Evolutionary conservation across 92 coral and sea anemone genomes (phyloP).

Genomic region (Palythoa heliodiscus): DNA sequence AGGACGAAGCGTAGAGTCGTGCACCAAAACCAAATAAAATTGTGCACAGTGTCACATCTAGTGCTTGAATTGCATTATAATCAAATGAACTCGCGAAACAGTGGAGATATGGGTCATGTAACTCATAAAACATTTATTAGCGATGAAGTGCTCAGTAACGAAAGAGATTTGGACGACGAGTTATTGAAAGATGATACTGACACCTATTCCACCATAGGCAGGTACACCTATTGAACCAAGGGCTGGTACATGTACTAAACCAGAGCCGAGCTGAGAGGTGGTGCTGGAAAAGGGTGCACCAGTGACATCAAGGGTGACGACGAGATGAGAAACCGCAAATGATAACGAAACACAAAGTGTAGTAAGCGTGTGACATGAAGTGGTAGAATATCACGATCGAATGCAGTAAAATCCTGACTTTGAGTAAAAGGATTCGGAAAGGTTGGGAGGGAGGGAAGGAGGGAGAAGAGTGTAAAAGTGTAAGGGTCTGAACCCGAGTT

Average conservation of each 20-base stretch:
- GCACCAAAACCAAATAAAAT: conserved; percentile 41
- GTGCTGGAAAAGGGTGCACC: neutral
- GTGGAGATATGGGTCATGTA: neutral
- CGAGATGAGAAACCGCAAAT: too few relatives aligned
- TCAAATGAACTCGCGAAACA: neutral
- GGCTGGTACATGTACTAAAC: neutral
- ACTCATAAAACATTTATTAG: neutral
- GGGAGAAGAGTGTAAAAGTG: neutral
- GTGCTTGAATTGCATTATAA: neutral
- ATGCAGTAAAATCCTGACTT: too few relatives aligned
- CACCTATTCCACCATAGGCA: neutral
- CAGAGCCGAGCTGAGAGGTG: too few relatives aligned
- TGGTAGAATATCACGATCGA: neutral
- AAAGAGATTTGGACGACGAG: neutral
- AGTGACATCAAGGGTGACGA: neutral
- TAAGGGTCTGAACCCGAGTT: too few relatives aligned
- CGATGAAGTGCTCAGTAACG: neutral
- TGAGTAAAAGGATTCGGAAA: neutral
- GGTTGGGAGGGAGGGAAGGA: too few relatives aligned
- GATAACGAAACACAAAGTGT: neutral
- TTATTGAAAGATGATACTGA: neutral
- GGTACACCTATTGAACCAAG: neutral
- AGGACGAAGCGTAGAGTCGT: conserved; percentile 41
- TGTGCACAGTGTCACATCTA: conserved; percentile 6
- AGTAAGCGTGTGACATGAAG: neutral